Conservation (phyloP, 2,113 vertebrate genomes). For the Trogon melanurus region DNA sequence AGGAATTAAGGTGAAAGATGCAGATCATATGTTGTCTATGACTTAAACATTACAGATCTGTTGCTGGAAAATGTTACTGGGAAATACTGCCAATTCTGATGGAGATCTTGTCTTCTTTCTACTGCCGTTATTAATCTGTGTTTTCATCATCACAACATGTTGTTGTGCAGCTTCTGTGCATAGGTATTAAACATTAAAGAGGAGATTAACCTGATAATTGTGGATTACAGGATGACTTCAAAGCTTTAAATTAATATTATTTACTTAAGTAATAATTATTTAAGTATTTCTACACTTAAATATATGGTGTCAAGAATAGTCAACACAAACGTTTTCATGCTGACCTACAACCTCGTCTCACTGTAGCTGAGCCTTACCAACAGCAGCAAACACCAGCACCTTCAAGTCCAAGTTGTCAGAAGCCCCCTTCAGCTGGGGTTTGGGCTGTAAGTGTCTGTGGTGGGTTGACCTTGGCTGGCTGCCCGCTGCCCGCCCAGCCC, state of each 20-base stretch:
- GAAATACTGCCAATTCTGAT: neutral
- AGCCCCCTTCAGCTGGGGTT: neutral
- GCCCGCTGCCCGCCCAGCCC: neutral
- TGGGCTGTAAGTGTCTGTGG: neutral
- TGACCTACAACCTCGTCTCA: neutral
- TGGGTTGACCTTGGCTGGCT: neutral
- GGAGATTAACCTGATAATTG: neutral
- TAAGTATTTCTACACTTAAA: neutral
- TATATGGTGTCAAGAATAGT: neutral
- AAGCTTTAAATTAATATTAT: neutral
- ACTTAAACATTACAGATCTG: neutral
- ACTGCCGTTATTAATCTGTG: neutral
- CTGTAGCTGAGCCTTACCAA: neutral
- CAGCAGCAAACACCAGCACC: neutral
- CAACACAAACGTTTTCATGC: neutral
- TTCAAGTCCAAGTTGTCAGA: neutral
- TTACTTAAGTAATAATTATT: neutral
- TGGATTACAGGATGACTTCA: neutral
- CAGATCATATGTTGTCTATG: neutral
- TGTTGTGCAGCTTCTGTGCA: accelerated
- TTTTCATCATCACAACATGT: neutral
- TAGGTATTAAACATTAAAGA: neutral
- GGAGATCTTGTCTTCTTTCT: neutral
- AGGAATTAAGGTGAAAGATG: neutral
- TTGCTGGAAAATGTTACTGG: neutral